Evolutionary conservation across 2,797 vertebrate species (phyloP), one percentile per base, ranked within the genome.

Genomic region (Anomalospiza imberbis): DNA sequence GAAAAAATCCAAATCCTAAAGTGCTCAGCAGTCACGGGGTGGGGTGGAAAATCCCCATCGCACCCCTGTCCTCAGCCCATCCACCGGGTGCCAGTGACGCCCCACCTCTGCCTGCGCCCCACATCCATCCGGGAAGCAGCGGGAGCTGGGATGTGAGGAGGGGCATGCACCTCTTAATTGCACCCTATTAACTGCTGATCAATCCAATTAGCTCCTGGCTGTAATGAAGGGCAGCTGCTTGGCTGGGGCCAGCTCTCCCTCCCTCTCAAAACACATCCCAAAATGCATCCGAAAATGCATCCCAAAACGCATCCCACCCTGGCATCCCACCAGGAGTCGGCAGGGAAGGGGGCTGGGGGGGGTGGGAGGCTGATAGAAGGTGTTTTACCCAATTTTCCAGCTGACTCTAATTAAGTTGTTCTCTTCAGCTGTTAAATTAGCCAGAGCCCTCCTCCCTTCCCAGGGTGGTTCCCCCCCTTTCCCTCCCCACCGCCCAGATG

Each of bases 151-250:
- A 26, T 32, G 14, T 2, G 48, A 18, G 50, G 65, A 77, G 48
- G 57, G 84, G 74, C 31, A 5, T 13, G 34, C 21, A 73, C 82
- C 82, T 74, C 96, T 96, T 97, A 96, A 98, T 98, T 97, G 40
- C 40, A 40, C 97, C 94, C 95, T 87, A 97, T 98, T 98, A 98
- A 98, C 97, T 97, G 98, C 97, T 97, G 97, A 98, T 98, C 96
- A 97, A 96, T 96, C 95, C 96, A 97, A 97, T 97, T 97, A 98
- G 97, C 96, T 96, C 94, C 88, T 85, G 89, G 94, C 91, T 96
- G 95, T 98, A 98, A 98, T 97, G 97, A 98, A 97, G 97, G 97
- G 97, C 98, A 98, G 98, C 98, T 98, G 98, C 97, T 96, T 66
- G 94, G 68, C 42, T 32, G 79, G 19, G 66, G 28, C 77, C 73